Evolutionary conservation across 1,140 invertebrate species (phyloP), one percentile per base, ranked within the genome.

Genomic region (Drosophila bifasciata): DNA sequence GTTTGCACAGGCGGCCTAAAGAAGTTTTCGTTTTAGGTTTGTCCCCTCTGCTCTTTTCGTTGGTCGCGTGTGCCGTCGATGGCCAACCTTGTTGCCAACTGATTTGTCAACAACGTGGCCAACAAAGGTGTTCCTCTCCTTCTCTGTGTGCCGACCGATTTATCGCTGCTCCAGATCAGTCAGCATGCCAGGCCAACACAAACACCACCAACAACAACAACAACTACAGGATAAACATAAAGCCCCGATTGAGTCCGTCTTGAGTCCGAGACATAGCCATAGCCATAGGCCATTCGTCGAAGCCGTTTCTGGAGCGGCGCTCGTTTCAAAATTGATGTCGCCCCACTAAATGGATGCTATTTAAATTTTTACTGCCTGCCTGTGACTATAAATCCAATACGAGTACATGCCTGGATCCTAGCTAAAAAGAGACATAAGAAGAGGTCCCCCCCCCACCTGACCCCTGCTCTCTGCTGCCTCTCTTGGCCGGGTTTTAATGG

Each of bases 111-210:
- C 81, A 85, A 81, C 68, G 62, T 71, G 83, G 69, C 68, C 81
- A 85, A 86, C 81, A 85, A 86, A 85, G 80, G 81, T 84, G 76
- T 68, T 68, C 64, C 64, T 53, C 21, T 19, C 48, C 25, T 11
- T 13, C 66, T 62, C 19, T 13, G 15, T 9, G 8, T n/a, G n/a
- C 28, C 19, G 19, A 17, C 36, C 55, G 56, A 78, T 78, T 86
- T 86, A 86, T 86, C 83, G 81, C 81, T 86, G 81, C 83, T 86
- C 81, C 83, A 86, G 81, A 86, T 86, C 81, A 81, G 74, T 67
- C 80, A 86, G 44, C 68, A 36, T 36, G 32, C 32, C 61, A 15
- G 41, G 36, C 19, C 3, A 62, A 58, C 57, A 73, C 44, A n/a
- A n/a, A n/a, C n/a, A n/a, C n/a, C n/a, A n/a, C n/a, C n/a, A n/a